These are phyloP conservation scores for Anthophora plumipes DNA, from an alignment of 2,888 invertebrate species.

Conservation along the genomic window DNA sequence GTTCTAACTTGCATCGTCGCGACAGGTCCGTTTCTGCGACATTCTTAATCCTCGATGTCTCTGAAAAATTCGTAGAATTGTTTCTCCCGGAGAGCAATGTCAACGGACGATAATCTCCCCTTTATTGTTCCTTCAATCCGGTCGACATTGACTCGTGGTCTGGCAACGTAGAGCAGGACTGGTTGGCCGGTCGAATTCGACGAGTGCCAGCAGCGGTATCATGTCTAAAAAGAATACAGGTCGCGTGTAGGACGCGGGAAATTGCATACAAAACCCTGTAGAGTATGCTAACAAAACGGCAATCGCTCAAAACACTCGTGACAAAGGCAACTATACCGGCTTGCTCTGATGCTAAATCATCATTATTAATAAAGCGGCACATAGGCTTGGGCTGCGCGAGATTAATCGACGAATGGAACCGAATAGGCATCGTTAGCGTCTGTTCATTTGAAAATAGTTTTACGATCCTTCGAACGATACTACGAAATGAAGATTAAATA, in stretches of 20 bases:
- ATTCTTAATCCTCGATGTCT: not conserved
- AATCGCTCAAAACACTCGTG: conserved; percentile 18
- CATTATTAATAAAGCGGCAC: conserved; percentile 55
- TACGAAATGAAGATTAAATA: not conserved
- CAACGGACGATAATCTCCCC: conserved; percentile 45
- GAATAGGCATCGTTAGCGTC: not conserved
- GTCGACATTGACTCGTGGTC: conserved; percentile 52
- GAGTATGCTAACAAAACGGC: conserved; percentile 18
- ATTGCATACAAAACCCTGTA: conserved; percentile 22
- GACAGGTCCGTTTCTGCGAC: not conserved
- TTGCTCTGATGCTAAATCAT: conserved; percentile 48
- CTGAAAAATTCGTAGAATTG: conserved; percentile 6
- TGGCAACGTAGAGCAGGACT: conserved; percentile 23
- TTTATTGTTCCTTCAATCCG: conserved; percentile 10
- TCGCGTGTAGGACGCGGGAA: conserved; percentile 45
- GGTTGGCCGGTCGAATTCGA: conserved; percentile 33
- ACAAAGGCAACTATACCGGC: conserved; percentile 25
- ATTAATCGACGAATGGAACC: not conserved
- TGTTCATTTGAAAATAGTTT: not conserved
- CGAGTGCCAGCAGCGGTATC: conserved; percentile 48
- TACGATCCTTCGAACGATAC: not conserved
- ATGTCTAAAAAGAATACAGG: conserved; percentile 53
- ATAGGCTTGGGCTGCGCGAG: not conserved
- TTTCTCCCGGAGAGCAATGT: conserved; percentile 6
- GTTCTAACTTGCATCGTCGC: not conserved